Evolutionary conservation across 2,888 invertebrate species (phyloP).

Genomic region (Merodon equestris): DNA sequence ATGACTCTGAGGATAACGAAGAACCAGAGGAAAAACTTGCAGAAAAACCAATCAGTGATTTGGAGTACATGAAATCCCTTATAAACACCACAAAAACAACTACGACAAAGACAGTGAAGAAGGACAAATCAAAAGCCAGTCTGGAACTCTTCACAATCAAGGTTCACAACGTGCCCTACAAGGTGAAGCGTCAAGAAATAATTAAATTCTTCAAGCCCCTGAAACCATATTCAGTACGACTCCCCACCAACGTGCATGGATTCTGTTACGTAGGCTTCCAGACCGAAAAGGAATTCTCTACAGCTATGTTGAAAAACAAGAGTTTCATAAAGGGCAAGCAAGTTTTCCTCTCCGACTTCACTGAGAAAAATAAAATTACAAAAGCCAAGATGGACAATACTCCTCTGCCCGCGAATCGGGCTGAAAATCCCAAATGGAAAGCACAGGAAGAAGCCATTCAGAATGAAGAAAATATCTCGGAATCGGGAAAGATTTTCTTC

Average conservation of each 20-base stretch:
- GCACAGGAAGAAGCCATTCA: slow-evolving; percentile 83
- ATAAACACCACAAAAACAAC: slow-evolving; percentile 76
- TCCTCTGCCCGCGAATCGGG: slow-evolving; percentile 11
- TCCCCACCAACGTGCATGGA: slow-evolving; percentile 88
- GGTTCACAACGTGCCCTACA: slow-evolving; percentile 88
- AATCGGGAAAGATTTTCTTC: slow-evolving; percentile 95
- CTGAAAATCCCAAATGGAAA: slow-evolving; percentile 81
- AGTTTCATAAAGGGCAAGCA: slow-evolving; percentile 89
- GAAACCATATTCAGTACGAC: slow-evolving; percentile 87
- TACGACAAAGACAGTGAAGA: slow-evolving; percentile 74
- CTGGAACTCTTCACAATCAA: slow-evolving; percentile 83
- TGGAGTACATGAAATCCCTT: slow-evolving; percentile 88
- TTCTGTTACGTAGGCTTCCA: slow-evolving; percentile 95
- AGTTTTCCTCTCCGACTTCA: slow-evolving; percentile 81
- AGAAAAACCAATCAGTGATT: slow-evolving; percentile 86
- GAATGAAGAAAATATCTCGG: slow-evolving; percentile 89
- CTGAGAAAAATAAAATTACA: slow-evolving; percentile 78
- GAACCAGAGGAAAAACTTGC: slow-evolving; percentile 81
- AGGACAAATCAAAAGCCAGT: slow-evolving; percentile 74
- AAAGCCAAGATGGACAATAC: slow-evolving; percentile 71
- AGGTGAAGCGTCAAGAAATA: slow-evolving; percentile 89
- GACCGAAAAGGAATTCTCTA: slow-evolving; percentile 87
- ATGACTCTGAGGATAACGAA: slow-evolving; percentile 76
- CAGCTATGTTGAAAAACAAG: slow-evolving; percentile 90
- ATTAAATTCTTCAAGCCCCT: slow-evolving; percentile 91